Conservation (phyloP, 2,797 vertebrate species). For the Gobio occitaniae region DNA sequence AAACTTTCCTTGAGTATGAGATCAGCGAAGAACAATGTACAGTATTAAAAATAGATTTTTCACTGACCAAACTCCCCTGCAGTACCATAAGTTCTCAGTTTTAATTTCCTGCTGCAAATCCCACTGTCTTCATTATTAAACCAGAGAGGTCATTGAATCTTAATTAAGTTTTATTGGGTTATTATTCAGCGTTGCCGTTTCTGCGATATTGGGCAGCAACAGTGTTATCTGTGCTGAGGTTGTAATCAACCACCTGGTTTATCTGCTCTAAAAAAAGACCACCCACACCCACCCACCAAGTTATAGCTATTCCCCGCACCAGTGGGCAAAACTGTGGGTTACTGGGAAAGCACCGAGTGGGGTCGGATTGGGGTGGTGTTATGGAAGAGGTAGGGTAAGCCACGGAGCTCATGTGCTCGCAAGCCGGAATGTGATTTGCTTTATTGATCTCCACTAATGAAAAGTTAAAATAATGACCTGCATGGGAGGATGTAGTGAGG, state of each 20-base stretch:
- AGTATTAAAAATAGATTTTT: slow-evolving; percentile 58
- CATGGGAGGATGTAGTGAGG: slow-evolving; percentile 64
- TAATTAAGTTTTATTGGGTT: slow-evolving; percentile 79
- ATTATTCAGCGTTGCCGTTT: slow-evolving; percentile 72
- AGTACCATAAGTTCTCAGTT: slow-evolving; percentile 62
- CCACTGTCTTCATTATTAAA: slow-evolving; percentile 71
- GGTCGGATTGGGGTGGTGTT: slow-evolving; percentile 25
- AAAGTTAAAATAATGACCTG: slow-evolving; percentile 81
- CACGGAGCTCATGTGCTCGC: slow-evolving; percentile 45
- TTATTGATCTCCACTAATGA: slow-evolving; percentile 80
- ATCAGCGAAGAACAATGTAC: slow-evolving; percentile 41
- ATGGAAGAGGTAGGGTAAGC: neutral
- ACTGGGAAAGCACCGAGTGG: neutral
- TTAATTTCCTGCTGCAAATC: slow-evolving; percentile 72
- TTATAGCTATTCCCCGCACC: neutral
- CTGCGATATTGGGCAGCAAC: slow-evolving; percentile 63
- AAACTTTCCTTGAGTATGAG: slow-evolving; percentile 18
- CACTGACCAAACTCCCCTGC: slow-evolving; percentile 58
- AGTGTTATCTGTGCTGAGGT: slow-evolving; percentile 56
- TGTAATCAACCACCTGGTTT: slow-evolving; percentile 59
- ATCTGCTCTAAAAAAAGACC: slow-evolving; percentile 32
- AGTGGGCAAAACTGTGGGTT: neutral
- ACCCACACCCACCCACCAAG: neutral
- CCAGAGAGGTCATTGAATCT: slow-evolving; percentile 73
- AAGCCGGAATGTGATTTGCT: slow-evolving; percentile 70